Evolutionary conservation across 37 sponge, comb jelly and placozoan genomes (phyloP).

Genomic region (Halisarca cf. caerulea): DNA sequence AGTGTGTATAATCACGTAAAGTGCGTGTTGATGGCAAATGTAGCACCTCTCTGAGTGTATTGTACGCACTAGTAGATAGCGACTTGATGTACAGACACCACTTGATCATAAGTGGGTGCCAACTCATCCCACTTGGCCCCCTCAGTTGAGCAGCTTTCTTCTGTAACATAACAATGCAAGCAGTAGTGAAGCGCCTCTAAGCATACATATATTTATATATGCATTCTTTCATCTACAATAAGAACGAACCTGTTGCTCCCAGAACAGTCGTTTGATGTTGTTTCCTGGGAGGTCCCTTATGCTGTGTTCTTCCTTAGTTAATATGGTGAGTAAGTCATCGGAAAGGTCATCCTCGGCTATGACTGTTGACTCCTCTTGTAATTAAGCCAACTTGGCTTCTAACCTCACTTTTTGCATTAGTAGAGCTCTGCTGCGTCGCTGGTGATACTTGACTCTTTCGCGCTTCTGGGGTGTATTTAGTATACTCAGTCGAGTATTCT

Average conservation of each 20-base stretch:
- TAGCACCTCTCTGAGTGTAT: too few species aligned
- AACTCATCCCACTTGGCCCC: too few species aligned
- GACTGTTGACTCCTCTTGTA: neutral
- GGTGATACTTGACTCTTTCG: neutral
- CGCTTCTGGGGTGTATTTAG: neutral
- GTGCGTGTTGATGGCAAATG: too few species aligned
- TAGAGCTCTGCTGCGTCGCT: neutral
- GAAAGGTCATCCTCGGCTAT: neutral
- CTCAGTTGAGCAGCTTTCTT: too few species aligned
- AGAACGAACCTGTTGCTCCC: conserved; percentile 25
- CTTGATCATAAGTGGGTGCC: too few species aligned
- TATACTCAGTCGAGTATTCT: neutral
- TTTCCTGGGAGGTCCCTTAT: neutral
- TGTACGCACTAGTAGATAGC: too few species aligned
- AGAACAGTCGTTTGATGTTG: neutral
- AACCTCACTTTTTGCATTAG: neutral
- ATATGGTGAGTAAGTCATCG: neutral
- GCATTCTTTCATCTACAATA: too few species aligned
- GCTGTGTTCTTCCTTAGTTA: neutral
- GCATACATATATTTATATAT: too few species aligned
- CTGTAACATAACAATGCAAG: too few species aligned
- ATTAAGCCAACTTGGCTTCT: neutral
- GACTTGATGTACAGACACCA: too few species aligned
- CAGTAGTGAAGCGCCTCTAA: too few species aligned
- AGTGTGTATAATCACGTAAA: too few species aligned